Base-by-base conservation (phyloP, 2,113 vertebrate species). In the Gorsachius goisagi region DNA sequence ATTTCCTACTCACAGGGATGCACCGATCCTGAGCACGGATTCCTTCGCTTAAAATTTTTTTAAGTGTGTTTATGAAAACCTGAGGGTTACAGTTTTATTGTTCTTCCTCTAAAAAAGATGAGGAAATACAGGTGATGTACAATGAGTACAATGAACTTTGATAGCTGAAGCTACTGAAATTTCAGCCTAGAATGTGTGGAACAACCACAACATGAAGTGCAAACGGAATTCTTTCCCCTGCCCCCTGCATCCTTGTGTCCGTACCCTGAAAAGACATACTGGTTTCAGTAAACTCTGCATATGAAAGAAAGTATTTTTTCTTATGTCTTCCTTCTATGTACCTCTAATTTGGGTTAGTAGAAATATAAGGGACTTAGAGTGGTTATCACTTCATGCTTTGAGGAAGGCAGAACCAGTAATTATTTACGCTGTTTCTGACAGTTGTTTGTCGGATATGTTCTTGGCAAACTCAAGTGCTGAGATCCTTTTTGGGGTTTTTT, bases 111-210 rank as follows among this genome's bases (percentile, higher is more conserved):
- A 7, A 52, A 84, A 91, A 30, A 39, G 32, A 5, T 53, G 23
- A 75, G 24, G 66, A 28, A 81, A 63, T 62, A 9, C 12, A 23
- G 30, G 15, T 0, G 0, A 44, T 2, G 1, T 26, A 23, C 17
- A 39, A 2, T 30, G 41, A 77, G 23, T 63, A 32, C 24, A 22
- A 4, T 85, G 62, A 73, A 49, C 78, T 89, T 80, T 11, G 30
- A 28, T 71, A 78, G 69, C 68, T 47, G 39, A 71, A 52, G 33
- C 75, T 91, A 27, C 67, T 90, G 71, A 80, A 88, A 83, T 80
- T 73, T 85, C 28, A 83, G 3, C 23, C 10, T 59, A 22, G 55
- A 20, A 16, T 73, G 63, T 28, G 15, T 26, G 4, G 64, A 80
- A 41, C 41, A 79, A 33, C 8, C 41, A 24, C 44, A 89, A 41